Base-by-base conservation (phyloP, 2,888 invertebrate genomes). In the Brenthis hecate region DNA sequence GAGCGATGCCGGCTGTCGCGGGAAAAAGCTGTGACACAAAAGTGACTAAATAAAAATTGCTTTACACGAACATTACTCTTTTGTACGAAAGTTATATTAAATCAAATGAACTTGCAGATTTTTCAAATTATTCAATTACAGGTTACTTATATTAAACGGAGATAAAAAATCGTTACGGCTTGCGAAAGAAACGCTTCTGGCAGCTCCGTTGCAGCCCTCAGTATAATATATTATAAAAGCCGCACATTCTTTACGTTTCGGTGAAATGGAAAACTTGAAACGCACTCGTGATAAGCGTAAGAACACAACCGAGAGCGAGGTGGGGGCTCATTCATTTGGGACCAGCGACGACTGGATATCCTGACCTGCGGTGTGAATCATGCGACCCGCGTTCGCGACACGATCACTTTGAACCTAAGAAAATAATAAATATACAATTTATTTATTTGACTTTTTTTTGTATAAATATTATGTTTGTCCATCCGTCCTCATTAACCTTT, bases 281-380 rank as follows among this genome's bases (percentile, higher is more conserved):
- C 60, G 32, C 13, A 50, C 32, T 55, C 13, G 11, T 57, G 65
- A 69, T 66, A 62, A 63, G 58, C 55, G 47, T 51, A 14, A 69
- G 60, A 61, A 66, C 60, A 62, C 66, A 60, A 48, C 60, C 56
- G 56, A 67, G 65, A 47, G 65, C 62, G 66, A 48, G 69, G 48
- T 63, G 53, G 65, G 55, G 28, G 56, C 73, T 65, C 76, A 76
- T 77, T 76, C 75, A 76, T 77, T 76, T 80, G 81, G 78, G 81
- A 80, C 68, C 75, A 80, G 81, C 78, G 80, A 80, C 68, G 83
- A 86, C 85, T 88, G 85, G 85, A 82, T 83, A 80, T 85, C 83
- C 84, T 89, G 88, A 89, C 87, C 88, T 84, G 84, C 70, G 80
- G 80, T 71, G 81, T 89, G 89, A 89, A 82, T 89, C 89, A 89